Percentiles rank a stretch among this genome's conserved stretches.
These are phyloP conservation scores for Nemopilema nomurai DNA, from an alignment of 30 jellyfish, hydroid and myxozoan species.

Conservation along the genomic window DNA sequence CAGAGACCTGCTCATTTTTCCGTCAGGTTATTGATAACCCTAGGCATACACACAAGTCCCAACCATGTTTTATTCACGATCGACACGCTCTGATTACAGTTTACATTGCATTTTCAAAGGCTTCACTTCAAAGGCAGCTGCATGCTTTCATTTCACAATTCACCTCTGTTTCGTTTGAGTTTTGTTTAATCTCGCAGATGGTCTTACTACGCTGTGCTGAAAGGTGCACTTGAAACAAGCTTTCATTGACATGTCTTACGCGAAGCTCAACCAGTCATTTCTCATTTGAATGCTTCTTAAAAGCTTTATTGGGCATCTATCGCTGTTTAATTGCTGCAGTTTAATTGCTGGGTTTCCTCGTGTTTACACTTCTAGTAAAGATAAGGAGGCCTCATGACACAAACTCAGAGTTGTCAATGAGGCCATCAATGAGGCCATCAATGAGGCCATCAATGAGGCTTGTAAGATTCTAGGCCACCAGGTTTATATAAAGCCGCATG, in stretches of 20 bases:
- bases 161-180: not conserved
- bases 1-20: not conserved
- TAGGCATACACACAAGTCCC: not conserved
- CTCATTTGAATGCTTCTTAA: too few relatives aligned
- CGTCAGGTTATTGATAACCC: not conserved
- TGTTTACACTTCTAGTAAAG: too few relatives aligned
- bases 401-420: too few relatives aligned
- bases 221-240: not conserved
- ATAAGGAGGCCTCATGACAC: too few relatives aligned
- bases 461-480: too few relatives aligned
- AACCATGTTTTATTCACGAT: not conserved
- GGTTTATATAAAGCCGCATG: too few relatives aligned
- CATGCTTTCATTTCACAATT: not conserved
- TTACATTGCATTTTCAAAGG: not conserved
- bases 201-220: not conserved
- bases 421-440: too few relatives aligned
- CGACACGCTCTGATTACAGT: not conserved
- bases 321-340: too few relatives aligned
- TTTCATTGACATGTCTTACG: not conserved
- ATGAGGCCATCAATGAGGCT: too few relatives aligned
- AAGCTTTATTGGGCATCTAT: too few relatives aligned
- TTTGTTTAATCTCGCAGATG: not conserved
- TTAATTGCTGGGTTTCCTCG: too few relatives aligned
- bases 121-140: not conserved
- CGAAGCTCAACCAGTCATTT: too few relatives aligned